Evolutionary conservation across 2,797 vertebrate genomes (phyloP).

Genomic region (Galagoides demidoff): DNA sequence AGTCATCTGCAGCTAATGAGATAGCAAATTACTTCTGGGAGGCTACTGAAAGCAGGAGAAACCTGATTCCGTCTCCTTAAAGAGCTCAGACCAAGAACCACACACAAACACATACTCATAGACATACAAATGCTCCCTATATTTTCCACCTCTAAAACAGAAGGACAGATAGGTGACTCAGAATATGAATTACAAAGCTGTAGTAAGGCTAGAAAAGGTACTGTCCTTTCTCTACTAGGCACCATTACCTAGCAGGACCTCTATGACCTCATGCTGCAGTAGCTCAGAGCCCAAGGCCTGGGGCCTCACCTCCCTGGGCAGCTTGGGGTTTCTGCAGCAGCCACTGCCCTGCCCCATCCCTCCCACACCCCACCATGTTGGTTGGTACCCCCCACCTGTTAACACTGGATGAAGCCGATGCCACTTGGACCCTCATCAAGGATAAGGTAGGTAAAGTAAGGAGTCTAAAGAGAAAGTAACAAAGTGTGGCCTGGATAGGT

Average conservation of each 20-base stretch:
- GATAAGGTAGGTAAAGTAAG: conserved; percentile 79
- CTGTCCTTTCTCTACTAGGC: neutral
- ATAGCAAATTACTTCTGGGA: neutral
- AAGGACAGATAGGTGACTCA: neutral
- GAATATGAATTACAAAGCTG: neutral
- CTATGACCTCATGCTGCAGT: conserved; percentile 86
- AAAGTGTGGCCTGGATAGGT: neutral
- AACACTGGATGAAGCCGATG: conserved; percentile 81
- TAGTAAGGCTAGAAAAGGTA: conserved; percentile 4
- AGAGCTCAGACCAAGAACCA: conserved; percentile 52
- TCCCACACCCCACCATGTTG: conserved; percentile 70
- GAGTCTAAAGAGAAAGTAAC: neutral
- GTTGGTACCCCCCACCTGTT: conserved; percentile 68
- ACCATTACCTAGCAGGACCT: conserved; percentile 61
- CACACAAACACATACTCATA: neutral
- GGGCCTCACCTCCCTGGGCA: conserved; percentile 68
- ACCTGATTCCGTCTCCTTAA: conserved; percentile 22
- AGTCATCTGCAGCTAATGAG: neutral
- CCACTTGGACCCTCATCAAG: conserved; percentile 83
- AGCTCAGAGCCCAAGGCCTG: conserved; percentile 74
- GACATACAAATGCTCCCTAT: neutral
- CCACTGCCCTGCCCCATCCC: conserved; percentile 65
- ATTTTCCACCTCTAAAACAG: conserved; percentile 36
- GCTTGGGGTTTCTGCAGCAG: conserved; percentile 81
- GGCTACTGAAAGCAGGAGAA: neutral